phyloP scores from a whole-genome alignment of 2,888 invertebrate genomes.

The Unio delphinus region DNA sequence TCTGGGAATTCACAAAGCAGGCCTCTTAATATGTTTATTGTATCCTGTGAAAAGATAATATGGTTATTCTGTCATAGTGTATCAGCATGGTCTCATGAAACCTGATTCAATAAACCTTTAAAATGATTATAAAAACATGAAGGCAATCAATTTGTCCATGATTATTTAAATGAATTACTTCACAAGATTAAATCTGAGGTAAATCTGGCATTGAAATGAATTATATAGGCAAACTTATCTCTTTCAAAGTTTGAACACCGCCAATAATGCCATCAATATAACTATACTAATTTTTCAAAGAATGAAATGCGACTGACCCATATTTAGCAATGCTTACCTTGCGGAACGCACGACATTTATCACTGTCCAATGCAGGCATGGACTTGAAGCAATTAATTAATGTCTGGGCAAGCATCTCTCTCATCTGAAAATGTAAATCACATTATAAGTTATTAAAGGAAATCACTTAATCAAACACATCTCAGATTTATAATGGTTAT shows the following conservation, averaged over 20 bases:
- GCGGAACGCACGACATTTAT: slow-evolving; percentile 92
- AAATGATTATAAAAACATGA: neutral
- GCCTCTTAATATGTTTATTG: slow-evolving; percentile 92
- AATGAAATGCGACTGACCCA: neutral
- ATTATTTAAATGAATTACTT: too few species aligned
- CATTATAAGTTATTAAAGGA: too few species aligned
- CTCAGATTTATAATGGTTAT: too few species aligned
- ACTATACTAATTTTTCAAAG: too few species aligned
- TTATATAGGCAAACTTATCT: too few species aligned
- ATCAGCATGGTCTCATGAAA: neutral
- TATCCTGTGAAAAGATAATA: slow-evolving; percentile 73
- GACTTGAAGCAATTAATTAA: slow-evolving; percentile 96
- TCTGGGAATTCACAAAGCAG: slow-evolving; percentile 99
- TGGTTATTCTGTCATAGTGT: too few species aligned
- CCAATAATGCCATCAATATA: too few species aligned
- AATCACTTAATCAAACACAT: too few species aligned
- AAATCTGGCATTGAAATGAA: too few species aligned
- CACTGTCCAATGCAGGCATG: slow-evolving; percentile 92
- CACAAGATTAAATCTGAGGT: too few species aligned
- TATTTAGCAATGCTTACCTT: slow-evolving; percentile 78
- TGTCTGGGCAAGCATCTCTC: slow-evolving; percentile 97
- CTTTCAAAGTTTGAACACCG: too few species aligned
- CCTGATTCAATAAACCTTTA: neutral
- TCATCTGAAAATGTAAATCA: slow-evolving; percentile 76
- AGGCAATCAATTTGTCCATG: neutral